Base-by-base conservation (phyloP, 2,113 vertebrate species). In the Suncus etruscus region DNA sequence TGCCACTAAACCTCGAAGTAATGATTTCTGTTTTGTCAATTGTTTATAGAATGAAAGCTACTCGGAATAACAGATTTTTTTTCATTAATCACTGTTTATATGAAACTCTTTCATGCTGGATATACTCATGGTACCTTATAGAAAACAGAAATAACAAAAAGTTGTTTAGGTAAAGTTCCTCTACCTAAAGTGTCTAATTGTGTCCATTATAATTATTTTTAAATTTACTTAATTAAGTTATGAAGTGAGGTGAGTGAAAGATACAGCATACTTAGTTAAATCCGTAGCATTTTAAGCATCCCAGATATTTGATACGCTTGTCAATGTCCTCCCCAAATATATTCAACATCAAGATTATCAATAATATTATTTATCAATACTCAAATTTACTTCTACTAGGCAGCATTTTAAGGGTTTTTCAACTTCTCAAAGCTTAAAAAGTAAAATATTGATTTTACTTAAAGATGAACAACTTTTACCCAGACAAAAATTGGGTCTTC, bases 151-250 rank as follows among this genome's bases (percentile, higher is more conserved):
- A 83, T 48, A 95, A 90, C 47, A 47, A 79, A 73, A 90, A 50
- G 50, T 7, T 16, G 70, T 85, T 80, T 61, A 24, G 89, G 83
- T 94, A 92, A 95, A 39, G 12, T 61, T 61, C 15, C 94, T 95
- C 93, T 96, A 80, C 91, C 91, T 95, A 94, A 96, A 94, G 91
- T 81, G 80, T 96, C 81, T 95, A 89, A 95, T 93, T 93, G 73
- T 95, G 93, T 89, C 63, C 77, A 95, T 95, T 92, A 96, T 96
- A 96, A 95, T 96, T 96, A 94, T 95, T 96, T 96, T 96, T 92
- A 95, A 96, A 96, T 96, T 95, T 96, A 77, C 87, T 96, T 96
- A 96, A 95, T 96, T 95, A 94, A 96, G 66, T 93, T 94, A 91
- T 89, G 79, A 93, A 89, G 86, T 93, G 61, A 39, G 47, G 31